Evolutionary conservation across 2,888 invertebrate species (phyloP).

Genomic region (Fabriciana adippe): DNA sequence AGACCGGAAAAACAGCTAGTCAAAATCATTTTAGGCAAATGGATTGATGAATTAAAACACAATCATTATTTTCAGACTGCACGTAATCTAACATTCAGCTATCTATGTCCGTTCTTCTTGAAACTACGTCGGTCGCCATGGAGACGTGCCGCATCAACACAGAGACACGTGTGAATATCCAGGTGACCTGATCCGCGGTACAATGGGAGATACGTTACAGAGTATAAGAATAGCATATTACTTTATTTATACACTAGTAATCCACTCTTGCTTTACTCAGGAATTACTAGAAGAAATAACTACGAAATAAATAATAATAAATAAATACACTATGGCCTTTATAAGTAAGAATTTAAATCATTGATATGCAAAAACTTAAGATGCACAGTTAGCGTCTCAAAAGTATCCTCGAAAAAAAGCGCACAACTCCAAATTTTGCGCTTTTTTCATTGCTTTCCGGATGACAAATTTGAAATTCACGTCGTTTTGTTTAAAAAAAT

Average conservation of each 20-base stretch:
- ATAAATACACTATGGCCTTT: too few relatives aligned
- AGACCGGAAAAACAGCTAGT: too few relatives aligned
- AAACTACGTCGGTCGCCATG: conserved; percentile 70
- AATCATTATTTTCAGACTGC: background rate
- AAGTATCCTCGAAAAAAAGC: too few relatives aligned
- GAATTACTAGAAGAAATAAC: too few relatives aligned
- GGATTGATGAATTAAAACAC: background rate
- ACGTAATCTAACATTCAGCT: conserved; percentile 15
- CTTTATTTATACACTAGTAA: background rate
- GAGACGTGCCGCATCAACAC: conserved; percentile 79
- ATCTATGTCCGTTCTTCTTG: conserved; percentile 59
- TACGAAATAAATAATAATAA: too few relatives aligned
- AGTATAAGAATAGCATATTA: background rate
- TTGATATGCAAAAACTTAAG: too few relatives aligned
- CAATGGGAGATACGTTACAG: conserved; percentile 41
- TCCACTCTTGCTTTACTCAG: background rate
- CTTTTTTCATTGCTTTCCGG: too few relatives aligned
- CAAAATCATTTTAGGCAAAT: background rate
- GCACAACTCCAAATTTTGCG: too few relatives aligned
- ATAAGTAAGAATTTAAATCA: too few relatives aligned
- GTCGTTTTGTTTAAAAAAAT: too few relatives aligned
- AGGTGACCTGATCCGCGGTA: conserved; percentile 62
- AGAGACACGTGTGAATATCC: conserved; percentile 65
- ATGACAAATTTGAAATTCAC: too few relatives aligned
- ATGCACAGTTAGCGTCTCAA: too few relatives aligned